Evolutionary conservation across 2,797 vertebrate genomes (phyloP).

Genomic region (Rousettus madagascariensis): DNA sequence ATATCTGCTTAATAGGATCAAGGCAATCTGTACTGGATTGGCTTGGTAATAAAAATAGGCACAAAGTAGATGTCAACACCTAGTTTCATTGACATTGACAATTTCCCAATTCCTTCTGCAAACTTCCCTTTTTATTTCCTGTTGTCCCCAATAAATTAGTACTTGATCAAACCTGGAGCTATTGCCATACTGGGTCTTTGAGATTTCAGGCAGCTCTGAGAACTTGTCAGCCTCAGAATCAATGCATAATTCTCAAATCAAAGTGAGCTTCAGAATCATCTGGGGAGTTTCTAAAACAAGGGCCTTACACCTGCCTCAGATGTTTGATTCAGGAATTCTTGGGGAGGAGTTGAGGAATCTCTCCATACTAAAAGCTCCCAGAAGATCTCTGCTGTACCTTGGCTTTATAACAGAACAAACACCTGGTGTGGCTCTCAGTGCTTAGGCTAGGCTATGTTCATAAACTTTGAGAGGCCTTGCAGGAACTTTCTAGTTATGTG

Average conservation of each 20-base stretch:
- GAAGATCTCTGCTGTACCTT: not conserved
- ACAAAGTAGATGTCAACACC: not conserved
- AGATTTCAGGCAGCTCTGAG: not conserved
- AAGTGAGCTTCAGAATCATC: not conserved
- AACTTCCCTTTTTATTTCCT: not conserved
- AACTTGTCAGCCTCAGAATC: not conserved
- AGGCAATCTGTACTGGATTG: not conserved
- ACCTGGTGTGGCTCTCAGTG: not conserved
- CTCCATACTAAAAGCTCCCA: not conserved
- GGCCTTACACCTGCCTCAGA: not conserved
- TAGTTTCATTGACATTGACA: not conserved
- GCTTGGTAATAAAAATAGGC: not conserved
- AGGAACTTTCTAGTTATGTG: rapidly evolving
- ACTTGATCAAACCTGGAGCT: not conserved
- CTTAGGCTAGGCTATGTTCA: rapidly evolving
- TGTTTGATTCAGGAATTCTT: not conserved
- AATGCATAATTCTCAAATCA: not conserved
- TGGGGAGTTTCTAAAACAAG: not conserved
- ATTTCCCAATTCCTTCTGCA: not conserved
- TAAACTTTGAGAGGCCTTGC: not conserved
- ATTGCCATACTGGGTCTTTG: rapidly evolving
- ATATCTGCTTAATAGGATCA: not conserved
- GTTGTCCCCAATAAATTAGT: not conserved
- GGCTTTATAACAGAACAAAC: too few relatives aligned
- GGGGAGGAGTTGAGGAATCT: not conserved